Evolutionary conservation across 2,113 vertebrate genomes (phyloP), one percentile per base, ranked within the genome.

Genomic region (Theristicus caerulescens): DNA sequence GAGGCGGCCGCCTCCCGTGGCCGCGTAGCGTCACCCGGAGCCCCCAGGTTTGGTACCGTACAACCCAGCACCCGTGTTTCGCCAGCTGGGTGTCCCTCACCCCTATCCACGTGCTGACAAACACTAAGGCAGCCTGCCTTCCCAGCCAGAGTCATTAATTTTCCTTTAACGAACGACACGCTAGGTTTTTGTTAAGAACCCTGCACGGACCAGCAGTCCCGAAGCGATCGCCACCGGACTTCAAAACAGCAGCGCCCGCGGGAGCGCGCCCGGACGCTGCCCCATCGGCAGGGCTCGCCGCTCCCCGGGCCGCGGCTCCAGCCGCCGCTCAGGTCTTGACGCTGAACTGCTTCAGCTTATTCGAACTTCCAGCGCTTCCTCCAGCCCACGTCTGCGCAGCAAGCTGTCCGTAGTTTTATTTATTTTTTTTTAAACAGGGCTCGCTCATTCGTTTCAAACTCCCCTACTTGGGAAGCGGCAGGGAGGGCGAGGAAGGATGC

Each of bases 161-260:
- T 46, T 14, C 34, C 52, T 51, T 27, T 24, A 55, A 65, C 10
- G 3, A 71, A 61, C 3, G 2, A 25, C 38, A 21, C 5, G 38
- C n/a, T 12, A 17, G 40, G 13, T 17, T 71, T 46, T 38, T 16
- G 29, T 36, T 10, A 26, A 27, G 67, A 36, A 32, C 11, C 47
- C 62, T 11, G 31, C 8, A 11, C 1, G 5, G 71, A n/a, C 7
- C 40, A 21, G 79, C 46, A 20, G 54, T 11, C 4, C 24, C 4
- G 47, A 47, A 62, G 46, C 3, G 1, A 51, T 58, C 16, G 2
- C 46, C 22, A 3, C 9, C 1, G 0, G 34, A 10, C 34, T 36
- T 34, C 4, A 1, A 3, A 67, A 10, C 15, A 3, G 31, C 14
- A 2, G 13, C 4, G 1, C 2, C 66, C 67, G 1, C 0, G 15